Evolutionary conservation across 2,797 vertebrate genomes (phyloP), one percentile per base, ranked within the genome.

Genomic region (Urosaurus nigricauda): DNA sequence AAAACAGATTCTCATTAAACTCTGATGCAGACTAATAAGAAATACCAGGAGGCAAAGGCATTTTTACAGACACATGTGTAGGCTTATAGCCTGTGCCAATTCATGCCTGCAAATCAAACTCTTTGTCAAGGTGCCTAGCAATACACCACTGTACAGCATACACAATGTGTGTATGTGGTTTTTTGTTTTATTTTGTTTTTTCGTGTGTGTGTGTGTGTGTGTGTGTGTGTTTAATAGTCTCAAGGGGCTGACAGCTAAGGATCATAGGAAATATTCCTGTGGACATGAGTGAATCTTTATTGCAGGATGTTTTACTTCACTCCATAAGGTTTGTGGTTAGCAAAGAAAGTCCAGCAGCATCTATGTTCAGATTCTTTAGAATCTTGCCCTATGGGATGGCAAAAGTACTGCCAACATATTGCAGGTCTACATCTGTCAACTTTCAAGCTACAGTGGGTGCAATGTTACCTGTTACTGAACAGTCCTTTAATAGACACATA

Each of bases 111-210:
- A 96, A 95, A 91, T 84, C 89, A 56, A 92, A 24, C 40, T 19
- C 84, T 26, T 93, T 0, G 6, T 87, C 78, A 89, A 86, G 93
- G 93, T 32, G 75, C 96, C 92, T 95, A 96, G 96, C 96, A 97
- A 97, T 92, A 85, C 91, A 93, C 11, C 65, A 88, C 68, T 24
- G 47, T 88, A 84, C 2, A 43, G 71, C n/a, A 26, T 83, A 93
- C 2, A 19, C 47, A 63, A 91, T 19, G 63, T 65, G 77, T 16
- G 84, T 90, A 93, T 90, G 35, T 71, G 16, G 17, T 4, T 21
- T 60, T 56, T 56, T 56, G 32, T 32, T 32, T n/a, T 47, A 29
- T 51, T 51, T 51, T 51, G 47, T 51, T 51, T 51, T n/a, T n/a
- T n/a, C n/a, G n/a, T n/a, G n/a, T n/a, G n/a, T n/a, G n/a, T 19